Evolutionary conservation across 2,113 vertebrate genomes (phyloP).

Genomic region (Cephalopholis sonnerati): DNA sequence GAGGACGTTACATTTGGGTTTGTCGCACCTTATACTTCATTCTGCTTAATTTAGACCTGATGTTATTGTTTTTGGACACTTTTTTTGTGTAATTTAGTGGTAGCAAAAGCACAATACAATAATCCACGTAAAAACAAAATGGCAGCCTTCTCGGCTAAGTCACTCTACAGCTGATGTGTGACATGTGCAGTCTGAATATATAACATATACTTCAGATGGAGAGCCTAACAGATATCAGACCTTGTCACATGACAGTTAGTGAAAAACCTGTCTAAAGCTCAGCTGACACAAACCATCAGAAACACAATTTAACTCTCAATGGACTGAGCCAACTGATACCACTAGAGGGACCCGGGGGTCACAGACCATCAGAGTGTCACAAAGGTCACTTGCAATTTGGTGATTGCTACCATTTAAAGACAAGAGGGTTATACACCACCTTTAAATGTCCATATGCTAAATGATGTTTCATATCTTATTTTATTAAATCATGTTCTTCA

Average conservation of each 20-base stretch:
- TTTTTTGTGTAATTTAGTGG: too few species aligned
- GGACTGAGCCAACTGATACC: conserved; percentile 40
- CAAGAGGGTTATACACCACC: too few species aligned
- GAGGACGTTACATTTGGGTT: too few species aligned
- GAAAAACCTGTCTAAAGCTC: background rate
- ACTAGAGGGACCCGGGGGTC: conserved; percentile 71
- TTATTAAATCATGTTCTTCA: background rate
- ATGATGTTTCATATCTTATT: background rate
- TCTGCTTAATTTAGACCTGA: too few species aligned
- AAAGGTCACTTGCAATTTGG: background rate
- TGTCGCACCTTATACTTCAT: too few species aligned
- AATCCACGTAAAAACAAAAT: too few species aligned
- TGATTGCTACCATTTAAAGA: too few species aligned
- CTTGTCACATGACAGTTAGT: background rate
- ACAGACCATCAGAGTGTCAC: conserved; percentile 16
- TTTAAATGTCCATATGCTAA: background rate
- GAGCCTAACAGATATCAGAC: background rate
- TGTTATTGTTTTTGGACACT: too few species aligned
- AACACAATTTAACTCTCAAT: background rate
- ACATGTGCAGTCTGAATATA: background rate
- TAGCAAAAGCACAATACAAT: too few species aligned
- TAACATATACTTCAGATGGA: background rate
- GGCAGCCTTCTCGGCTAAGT: too few species aligned
- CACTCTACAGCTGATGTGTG: too few species aligned
- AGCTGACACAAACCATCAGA: background rate